Evolutionary conservation across 2,888 invertebrate genomes (phyloP), one percentile per base, ranked within the genome.

Genomic region (Deilephila porcellus): DNA sequence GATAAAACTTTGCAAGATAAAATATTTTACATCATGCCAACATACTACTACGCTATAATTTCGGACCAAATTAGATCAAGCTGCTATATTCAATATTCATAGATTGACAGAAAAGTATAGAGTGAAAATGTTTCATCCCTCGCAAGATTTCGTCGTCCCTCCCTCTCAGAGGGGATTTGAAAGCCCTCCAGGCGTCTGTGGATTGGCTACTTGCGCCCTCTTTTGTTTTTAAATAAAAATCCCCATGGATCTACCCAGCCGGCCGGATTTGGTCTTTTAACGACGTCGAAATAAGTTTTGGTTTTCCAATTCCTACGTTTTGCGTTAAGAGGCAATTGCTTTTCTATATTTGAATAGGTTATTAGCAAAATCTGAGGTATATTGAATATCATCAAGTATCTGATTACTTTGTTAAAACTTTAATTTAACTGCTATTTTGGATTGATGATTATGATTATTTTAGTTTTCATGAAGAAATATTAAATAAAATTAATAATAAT

Each of bases 201-300:
- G 60, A 37, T 45, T 25, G 19, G 67, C 67, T 67, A 67, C 60
- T 52, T 52, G 67, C 37, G 29, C 64, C 60, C 64, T 72, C 63
- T 67, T 64, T 72, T 72, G 59, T 73, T 73, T 45, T 67, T 45
- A 52, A 72, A 60, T 60, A 67, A 67, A 53, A 62, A 67, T 67
- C 73, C 67, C 73, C 53, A 67, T 34, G 73, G 73, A 67, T 64
- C 60, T 25, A 25, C 71, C 37, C 59, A 60, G n/a, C 45, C 34
- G 17, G 25, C 19, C 32, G 17, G 25, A 67, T 17, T 67, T 67
- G 67, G 67, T 52, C 67, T 52, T 67, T 45, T 25, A 67, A 14
- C 45, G 67, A 14, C 17, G 67, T 20, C 20, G 4, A 11, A 67
- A 67, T 67, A 67, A 67, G 25, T 67, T 67, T 52, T 17, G 52